Evolutionary conservation across 2,888 invertebrate species (phyloP).

Genomic region (Torymus aiolomorphi): DNA sequence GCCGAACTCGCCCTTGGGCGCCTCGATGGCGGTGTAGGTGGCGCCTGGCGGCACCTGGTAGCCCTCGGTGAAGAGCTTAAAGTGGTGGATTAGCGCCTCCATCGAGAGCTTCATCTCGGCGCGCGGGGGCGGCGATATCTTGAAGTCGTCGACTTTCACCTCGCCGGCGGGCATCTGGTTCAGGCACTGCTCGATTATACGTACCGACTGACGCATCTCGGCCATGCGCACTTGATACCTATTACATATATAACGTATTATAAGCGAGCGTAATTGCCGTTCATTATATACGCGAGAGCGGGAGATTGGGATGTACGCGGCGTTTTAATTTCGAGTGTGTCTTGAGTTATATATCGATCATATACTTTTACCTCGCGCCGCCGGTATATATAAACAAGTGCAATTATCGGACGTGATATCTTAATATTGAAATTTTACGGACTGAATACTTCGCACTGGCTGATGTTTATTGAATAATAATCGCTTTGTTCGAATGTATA

Average conservation of each 20-base stretch:
- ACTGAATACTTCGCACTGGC: no score
- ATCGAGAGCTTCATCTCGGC: slow-evolving; percentile 98
- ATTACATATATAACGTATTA: no score
- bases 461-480: no score
- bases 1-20: slow-evolving; percentile 98
- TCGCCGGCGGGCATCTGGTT: slow-evolving; percentile 98
- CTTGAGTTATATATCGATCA: no score
- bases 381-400: no score
- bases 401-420: no score
- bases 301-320: neutral
- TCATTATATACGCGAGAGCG: no score
- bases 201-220: slow-evolving; percentile 96
- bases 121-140: slow-evolving; percentile 92
- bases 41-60: slow-evolving; percentile 97
- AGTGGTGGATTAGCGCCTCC: slow-evolving; percentile 99
- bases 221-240: slow-evolving; percentile 93
- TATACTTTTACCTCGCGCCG: no score
- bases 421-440: no score
- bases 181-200: slow-evolving; percentile 96
- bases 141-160: slow-evolving; percentile 95
- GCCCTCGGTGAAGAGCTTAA: slow-evolving; percentile 97
- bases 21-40: slow-evolving; percentile 97
- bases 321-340: no score
- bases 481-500: no score
- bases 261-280: no score